Conservation (phyloP, 1,140 invertebrate species). For the Bicyclus anynana region DNA sequence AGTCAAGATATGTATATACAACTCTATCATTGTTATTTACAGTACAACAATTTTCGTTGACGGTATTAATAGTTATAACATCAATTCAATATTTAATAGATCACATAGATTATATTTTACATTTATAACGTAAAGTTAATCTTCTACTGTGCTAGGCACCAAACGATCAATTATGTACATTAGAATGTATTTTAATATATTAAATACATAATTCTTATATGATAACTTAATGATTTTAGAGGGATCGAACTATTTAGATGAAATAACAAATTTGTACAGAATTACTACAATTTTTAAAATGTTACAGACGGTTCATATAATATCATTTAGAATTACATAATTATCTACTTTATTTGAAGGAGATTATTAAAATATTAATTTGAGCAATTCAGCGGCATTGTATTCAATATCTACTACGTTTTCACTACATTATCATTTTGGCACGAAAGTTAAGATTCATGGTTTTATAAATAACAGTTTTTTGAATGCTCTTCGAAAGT, state of each 20-base stretch:
- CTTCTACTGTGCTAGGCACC: conserved; percentile 57
- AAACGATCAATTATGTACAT: conserved; percentile 26
- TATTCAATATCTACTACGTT: conserved; percentile 10
- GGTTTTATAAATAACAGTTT: conserved; percentile 85
- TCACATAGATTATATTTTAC: conserved; percentile 8
- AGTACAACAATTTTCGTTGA: conserved; percentile 37
- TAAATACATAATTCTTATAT: no score
- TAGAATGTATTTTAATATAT: no score
- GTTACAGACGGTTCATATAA: conserved; percentile 21
- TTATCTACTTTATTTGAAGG: conserved; percentile 6
- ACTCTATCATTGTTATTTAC: conserved; percentile 33
- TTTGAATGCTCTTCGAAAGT: conserved; percentile 96
- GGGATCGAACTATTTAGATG: neutral
- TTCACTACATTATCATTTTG: conserved; percentile 31
- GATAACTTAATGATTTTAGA: no score
- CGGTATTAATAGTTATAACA: conserved; percentile 25
- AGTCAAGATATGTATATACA: conserved; percentile 56
- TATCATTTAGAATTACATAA: conserved; percentile 12
- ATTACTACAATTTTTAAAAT: conserved; percentile 11
- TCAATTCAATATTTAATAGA: neutral
- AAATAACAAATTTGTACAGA: neutral
- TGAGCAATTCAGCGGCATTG: conserved; percentile 59
- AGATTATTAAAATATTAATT: conserved; percentile 33
- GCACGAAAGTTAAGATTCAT: conserved; percentile 43
- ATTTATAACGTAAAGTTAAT: conserved; percentile 18